Evolutionary conservation across 2,113 vertebrate genomes (phyloP).

Genomic region (Melanerpes formicivorus): DNA sequence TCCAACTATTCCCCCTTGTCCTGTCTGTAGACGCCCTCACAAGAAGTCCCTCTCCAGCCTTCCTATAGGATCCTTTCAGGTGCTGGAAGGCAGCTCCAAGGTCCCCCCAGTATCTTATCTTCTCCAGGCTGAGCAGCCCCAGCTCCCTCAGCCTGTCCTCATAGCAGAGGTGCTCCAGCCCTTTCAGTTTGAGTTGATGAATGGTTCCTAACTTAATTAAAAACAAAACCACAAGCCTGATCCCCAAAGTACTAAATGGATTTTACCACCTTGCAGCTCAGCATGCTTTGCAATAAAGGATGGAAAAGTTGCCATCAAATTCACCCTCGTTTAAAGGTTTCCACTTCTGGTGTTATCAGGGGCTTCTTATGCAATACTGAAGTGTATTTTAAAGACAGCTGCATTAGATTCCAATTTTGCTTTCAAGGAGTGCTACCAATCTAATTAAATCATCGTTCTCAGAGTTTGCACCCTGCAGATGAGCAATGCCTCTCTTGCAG

Average conservation of each 20-base stretch:
- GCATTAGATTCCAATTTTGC: constrained; percentile 4
- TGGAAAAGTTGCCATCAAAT: neutral
- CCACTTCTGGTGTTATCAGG: constrained; percentile 14
- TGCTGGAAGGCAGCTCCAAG: no score
- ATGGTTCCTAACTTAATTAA: no score
- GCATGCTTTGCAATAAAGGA: neutral
- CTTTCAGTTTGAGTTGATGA: no score
- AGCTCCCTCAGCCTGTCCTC: no score
- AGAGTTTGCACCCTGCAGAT: neutral
- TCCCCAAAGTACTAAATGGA: neutral
- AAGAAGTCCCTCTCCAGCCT: no score
- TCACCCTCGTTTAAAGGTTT: neutral
- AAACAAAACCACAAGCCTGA: no score
- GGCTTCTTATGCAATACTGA: constrained; percentile 4
- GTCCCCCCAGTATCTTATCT: no score
- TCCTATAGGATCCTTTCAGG: no score
- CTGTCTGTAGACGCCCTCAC: no score
- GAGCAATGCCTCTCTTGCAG: neutral
- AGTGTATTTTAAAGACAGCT: constrained; percentile 28
- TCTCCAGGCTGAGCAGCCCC: no score
- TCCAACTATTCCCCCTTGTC: no score
- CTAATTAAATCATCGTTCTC: constrained; percentile 53
- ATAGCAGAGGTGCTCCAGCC: no score
- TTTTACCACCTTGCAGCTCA: neutral
- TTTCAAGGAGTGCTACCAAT: constrained; percentile 41